These are phyloP conservation scores for Zaprionus capensis DNA, from an alignment of 1,140 invertebrate genomes.

Conservation along the genomic window DNA sequence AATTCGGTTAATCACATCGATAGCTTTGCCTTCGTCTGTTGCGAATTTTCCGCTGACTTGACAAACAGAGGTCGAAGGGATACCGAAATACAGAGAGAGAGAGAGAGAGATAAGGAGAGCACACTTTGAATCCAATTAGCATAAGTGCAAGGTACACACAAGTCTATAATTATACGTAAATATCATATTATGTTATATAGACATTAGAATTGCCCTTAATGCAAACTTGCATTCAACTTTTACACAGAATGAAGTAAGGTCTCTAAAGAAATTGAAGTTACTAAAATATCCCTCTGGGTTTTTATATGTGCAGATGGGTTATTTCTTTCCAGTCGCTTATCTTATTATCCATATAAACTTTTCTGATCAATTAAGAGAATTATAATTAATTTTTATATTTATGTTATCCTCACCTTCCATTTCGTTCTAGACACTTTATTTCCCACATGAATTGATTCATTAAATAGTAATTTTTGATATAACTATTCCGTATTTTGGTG, in stretches of 20 bases:
- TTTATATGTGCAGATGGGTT: too few species aligned
- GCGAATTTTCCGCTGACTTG: slow-evolving; percentile 9
- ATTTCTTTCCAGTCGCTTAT: too few species aligned
- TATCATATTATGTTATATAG: neutral
- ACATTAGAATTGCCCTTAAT: neutral
- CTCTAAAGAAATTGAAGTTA: too few species aligned
- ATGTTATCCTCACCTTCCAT: too few species aligned
- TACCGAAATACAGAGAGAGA: neutral
- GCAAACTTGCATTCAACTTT: neutral
- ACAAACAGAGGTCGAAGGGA: neutral
- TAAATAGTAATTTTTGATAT: too few species aligned
- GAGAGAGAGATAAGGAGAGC: neutral
- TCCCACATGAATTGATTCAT: too few species aligned
- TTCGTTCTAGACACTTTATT: too few species aligned
- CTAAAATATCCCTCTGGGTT: too few species aligned
- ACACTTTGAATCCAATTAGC: slow-evolving; percentile 1
- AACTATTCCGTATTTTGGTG: too few species aligned
- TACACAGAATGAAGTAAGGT: neutral
- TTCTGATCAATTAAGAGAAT: too few species aligned
- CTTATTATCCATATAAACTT: too few species aligned
- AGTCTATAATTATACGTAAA: slow-evolving; percentile 4
- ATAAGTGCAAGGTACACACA: slow-evolving; percentile 7
- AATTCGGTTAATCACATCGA: slow-evolving; percentile 49
- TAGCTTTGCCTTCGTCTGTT: neutral
- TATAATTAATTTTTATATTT: too few species aligned